Base-by-base conservation (phyloP, 37 sponge, comb jelly and placozoan species). In the Halichondria panicea region DNA sequence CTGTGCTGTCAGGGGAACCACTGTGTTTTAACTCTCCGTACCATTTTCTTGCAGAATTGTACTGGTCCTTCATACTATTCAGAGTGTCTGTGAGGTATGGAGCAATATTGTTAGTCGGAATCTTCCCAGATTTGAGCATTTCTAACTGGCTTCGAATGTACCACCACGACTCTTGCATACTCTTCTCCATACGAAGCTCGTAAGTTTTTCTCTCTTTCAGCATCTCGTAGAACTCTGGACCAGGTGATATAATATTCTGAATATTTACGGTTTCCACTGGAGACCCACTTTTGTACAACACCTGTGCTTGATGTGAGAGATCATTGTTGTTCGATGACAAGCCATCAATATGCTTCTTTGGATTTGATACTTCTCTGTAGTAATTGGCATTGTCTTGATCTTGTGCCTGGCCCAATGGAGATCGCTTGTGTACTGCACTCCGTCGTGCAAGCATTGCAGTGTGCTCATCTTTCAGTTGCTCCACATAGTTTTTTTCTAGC, bases 141-240 rank as follows among this genome's bases (percentile, higher is more conserved):
- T 53, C 52, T 32, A 86, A 13, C 36, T 57, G 43, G 6, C 76
- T 69, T 19, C 84, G 37, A 21, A 83, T 19, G 37, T 83, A 72
- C 84, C 80, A 83, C 89, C 84, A 89, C 25, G 83, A n/a, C 55
- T 89, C 89, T 32, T 39, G 70, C 4, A 83, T 66, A n/a, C 70
- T 69, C 52, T 73, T 83, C 27, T 68, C 53, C 35, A 79, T 18
- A 38, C 71, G 40, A 25, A 79, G 56, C 55, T 82, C 76, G 24
- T 55, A 15, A 4, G 7, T 45, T 34, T 82, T 82, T 24, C 68
- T 68, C 3, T 30, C 32, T 44, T 56, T 68, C 0, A 69, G 42
- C 4, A 71, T 25, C 34, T 48, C 27, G 30, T 82, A 82, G 69
- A 87, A 27, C 43, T 72, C 21, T 52, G 5, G 13, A 22, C 25